Conservation (phyloP, 2,797 vertebrate genomes). For the Ciconia nigra region DNA sequence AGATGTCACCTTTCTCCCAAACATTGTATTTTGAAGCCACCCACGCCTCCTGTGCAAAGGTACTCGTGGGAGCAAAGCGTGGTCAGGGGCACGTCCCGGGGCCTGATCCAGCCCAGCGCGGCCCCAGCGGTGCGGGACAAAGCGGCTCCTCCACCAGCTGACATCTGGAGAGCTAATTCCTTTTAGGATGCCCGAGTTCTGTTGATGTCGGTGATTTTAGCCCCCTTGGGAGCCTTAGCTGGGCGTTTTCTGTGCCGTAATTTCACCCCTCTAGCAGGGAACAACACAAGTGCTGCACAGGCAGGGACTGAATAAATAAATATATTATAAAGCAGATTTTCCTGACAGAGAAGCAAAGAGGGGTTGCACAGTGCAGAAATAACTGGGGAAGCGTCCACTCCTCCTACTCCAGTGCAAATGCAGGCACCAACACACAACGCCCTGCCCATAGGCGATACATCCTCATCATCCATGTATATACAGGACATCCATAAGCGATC, state of each 20-base stretch:
- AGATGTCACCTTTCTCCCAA: neutral
- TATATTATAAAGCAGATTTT: neutral
- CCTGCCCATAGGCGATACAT: neutral
- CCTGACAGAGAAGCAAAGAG: neutral
- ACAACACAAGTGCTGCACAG: neutral
- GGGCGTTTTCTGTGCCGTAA: accelerated
- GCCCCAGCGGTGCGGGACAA: neutral
- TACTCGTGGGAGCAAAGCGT: neutral
- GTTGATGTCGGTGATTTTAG: neutral
- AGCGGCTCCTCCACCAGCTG: neutral
- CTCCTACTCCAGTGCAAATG: neutral
- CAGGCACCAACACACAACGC: neutral
- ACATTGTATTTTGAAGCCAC: neutral
- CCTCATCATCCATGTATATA: neutral
- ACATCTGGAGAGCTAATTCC: neutral
- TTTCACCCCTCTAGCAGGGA: neutral
- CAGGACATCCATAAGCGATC: neutral
- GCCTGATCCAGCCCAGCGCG: neutral
- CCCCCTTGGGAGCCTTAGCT: neutral
- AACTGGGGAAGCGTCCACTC: neutral
- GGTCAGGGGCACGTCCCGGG: neutral
- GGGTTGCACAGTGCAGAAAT: neutral
- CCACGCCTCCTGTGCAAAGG: neutral
- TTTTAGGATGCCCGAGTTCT: neutral
- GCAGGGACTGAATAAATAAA: neutral